Percentiles rank a stretch among this genome's conserved stretches.
Evolutionary conservation across 2,888 invertebrate species (phyloP).

Genomic region (Lithosia quadra): DNA sequence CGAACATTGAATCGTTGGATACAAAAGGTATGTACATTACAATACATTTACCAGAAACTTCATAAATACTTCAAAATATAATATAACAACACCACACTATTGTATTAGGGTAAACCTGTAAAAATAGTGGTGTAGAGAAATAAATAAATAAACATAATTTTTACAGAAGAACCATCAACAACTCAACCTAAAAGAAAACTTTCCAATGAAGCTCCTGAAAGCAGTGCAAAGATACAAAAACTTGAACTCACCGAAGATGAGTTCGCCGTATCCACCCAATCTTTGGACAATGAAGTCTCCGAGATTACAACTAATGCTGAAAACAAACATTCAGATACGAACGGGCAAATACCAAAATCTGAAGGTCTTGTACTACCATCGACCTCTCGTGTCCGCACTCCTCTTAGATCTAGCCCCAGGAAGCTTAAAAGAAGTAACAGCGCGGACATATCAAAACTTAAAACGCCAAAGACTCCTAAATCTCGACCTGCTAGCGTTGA

Average conservation of each 20-base stretch:
- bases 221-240: constrained; percentile 73
- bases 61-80: neutral
- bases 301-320: constrained; percentile 21
- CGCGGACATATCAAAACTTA: constrained; percentile 66
- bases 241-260: constrained; percentile 65
- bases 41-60: neutral
- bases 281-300: constrained; percentile 58
- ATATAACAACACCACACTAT: no score
- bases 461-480: constrained; percentile 76
- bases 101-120: no score
- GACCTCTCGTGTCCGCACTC: constrained; percentile 70
- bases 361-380: constrained; percentile 65
- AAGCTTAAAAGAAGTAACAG: constrained; percentile 78
- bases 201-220: constrained; percentile 63
- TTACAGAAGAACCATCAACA: constrained; percentile 59
- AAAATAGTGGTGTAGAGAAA: no score
- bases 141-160: no score
- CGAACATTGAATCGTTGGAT: constrained; percentile 34
- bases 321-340: constrained; percentile 75
- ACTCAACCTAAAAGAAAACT: constrained; percentile 72
- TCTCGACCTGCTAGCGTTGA: constrained; percentile 76
- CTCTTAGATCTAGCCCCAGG: constrained; percentile 73
- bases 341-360: constrained; percentile 60
- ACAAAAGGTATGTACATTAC: constrained; percentile 55
- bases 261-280: constrained; percentile 64